phyloP scores from a whole-genome alignment of 2,888 invertebrate genomes.

The Argynnis bischoffii region DNA sequence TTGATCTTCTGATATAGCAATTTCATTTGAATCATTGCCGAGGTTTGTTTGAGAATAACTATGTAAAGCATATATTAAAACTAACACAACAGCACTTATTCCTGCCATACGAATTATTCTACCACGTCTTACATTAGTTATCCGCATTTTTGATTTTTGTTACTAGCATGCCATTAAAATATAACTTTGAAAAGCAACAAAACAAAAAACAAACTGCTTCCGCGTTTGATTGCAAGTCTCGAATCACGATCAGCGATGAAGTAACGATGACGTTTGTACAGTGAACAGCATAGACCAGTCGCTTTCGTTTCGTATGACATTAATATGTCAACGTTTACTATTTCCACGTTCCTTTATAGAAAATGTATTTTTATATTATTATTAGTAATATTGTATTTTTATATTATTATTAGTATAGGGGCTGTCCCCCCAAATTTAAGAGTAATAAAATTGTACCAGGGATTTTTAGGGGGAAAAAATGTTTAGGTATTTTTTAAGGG shows the following conservation, averaged over 20 bases:
- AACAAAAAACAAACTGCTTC: constrained; percentile 26
- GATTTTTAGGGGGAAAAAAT: no score
- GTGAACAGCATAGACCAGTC: neutral
- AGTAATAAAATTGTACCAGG: no score
- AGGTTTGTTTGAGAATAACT: constrained; percentile 81
- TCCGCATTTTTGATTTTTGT: constrained; percentile 71
- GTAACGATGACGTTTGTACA: constrained; percentile 32
- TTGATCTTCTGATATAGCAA: constrained; percentile 46
- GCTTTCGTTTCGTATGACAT: constrained; percentile 42
- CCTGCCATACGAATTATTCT: constrained; percentile 80
- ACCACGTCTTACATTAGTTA: constrained; percentile 83
- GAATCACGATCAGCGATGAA: constrained; percentile 7
- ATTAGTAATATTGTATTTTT: neutral
- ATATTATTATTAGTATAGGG: no score
- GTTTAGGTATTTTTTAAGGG: no score
- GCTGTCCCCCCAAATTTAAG: no score
- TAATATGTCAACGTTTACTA: constrained; percentile 47
- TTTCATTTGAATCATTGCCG: constrained; percentile 45
- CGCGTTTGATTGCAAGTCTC: constrained; percentile 8
- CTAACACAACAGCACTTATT: constrained; percentile 78
- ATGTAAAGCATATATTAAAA: constrained; percentile 84
- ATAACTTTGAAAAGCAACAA: constrained; percentile 28
- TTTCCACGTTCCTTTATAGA: constrained; percentile 35
- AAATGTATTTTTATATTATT: neutral
- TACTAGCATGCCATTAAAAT: constrained; percentile 21